Percentiles rank a stretch among this genome's conserved stretches.
phyloP scores from a whole-genome alignment of 2,797 vertebrate species.

The Ispidina lecontei region DNA sequence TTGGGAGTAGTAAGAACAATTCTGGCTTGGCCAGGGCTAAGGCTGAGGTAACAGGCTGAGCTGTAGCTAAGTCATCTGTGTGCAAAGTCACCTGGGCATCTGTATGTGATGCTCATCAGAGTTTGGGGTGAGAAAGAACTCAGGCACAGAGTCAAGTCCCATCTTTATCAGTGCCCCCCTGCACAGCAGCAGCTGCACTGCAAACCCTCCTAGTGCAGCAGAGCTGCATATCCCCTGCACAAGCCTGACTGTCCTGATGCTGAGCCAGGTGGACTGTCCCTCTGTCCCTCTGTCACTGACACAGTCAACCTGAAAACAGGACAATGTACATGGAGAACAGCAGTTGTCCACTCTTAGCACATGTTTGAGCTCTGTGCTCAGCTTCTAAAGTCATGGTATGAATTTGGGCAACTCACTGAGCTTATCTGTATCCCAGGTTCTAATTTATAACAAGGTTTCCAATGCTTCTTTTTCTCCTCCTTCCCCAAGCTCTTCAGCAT shows the following conservation, averaged over 20 bases:
- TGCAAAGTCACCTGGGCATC: background rate
- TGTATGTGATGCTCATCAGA: background rate
- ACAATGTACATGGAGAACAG: background rate
- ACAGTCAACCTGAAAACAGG: background rate
- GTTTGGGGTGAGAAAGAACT: background rate
- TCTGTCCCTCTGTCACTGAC: rapidly evolving
- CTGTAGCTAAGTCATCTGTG: background rate
- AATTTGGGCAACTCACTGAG: background rate
- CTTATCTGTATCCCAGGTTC: background rate
- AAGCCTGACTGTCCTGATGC: background rate
- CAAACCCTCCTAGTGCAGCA: background rate
- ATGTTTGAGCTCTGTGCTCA: background rate
- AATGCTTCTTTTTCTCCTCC: background rate
- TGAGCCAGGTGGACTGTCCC: background rate
- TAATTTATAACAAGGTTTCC: background rate
- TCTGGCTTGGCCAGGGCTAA: background rate
- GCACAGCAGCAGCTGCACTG: background rate
- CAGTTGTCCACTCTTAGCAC: background rate
- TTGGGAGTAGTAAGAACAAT: background rate
- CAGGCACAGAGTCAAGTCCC: background rate
- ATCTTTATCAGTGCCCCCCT: background rate
- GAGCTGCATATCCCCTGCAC: background rate
- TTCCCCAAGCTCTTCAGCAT: background rate
- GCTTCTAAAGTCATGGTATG: background rate
- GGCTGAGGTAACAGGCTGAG: background rate